Conservation (phyloP, 2,797 vertebrate genomes). For the Gadopsis bispinosus region DNA sequence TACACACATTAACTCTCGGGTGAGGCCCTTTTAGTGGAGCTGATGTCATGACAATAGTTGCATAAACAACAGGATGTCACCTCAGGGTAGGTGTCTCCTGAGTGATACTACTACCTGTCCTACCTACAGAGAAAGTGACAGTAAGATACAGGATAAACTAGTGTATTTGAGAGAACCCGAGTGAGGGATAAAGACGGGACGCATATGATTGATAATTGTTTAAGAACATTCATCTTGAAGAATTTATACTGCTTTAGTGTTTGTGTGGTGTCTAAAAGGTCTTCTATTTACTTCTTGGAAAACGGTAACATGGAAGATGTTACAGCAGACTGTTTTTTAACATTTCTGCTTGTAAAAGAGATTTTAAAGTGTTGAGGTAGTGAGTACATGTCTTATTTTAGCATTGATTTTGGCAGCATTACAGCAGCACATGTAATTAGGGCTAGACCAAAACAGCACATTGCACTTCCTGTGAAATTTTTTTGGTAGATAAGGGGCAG, state of each 20-base stretch:
- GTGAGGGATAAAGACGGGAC: background rate
- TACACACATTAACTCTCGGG: constrained; percentile 15
- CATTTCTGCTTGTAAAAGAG: background rate
- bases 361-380: background rate
- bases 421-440: constrained; percentile 28
- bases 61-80: constrained; percentile 69
- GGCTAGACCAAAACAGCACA: constrained; percentile 32
- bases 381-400: constrained; percentile 5
- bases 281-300: background rate
- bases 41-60: constrained; percentile 75
- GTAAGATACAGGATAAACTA: background rate
- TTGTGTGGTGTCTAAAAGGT: background rate
- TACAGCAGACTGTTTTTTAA: background rate
- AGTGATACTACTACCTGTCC: constrained; percentile 20
- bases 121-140: constrained; percentile 19
- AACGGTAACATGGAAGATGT: background rate
- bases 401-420: constrained; percentile 4
- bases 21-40: constrained; percentile 50
- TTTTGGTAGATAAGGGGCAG: constrained; percentile 28
- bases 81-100: constrained; percentile 54
- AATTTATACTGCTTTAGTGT: background rate
- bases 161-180: background rate
- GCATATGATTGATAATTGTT: background rate
- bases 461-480: constrained; percentile 40
- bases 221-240: background rate